A percentile compares a stretch with the other conserved stretches of the same genome.
These are phyloP conservation scores for Diadegma fenestrale DNA, from an alignment of 2,888 invertebrate genomes.

Conservation along the genomic window DNA sequence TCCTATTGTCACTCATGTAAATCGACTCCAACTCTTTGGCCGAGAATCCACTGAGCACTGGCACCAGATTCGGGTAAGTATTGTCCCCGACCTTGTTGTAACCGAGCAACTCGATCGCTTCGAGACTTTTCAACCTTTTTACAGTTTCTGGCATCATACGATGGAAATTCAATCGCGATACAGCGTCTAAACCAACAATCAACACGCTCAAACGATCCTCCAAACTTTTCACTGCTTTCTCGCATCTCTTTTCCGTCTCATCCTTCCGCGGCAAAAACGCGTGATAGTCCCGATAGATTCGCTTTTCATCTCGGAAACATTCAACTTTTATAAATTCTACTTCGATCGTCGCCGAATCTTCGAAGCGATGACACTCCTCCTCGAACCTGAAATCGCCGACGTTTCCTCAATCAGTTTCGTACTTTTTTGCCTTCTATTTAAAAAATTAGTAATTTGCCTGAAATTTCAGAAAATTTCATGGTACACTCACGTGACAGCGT, in stretches of 20 bases:
- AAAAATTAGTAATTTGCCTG: no score
- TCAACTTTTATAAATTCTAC: conserved; percentile 90
- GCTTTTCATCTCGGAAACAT: conserved; percentile 86
- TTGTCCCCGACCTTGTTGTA: conserved; percentile 98
- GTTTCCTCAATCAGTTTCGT: background rate
- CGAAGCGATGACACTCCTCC: conserved; percentile 86
- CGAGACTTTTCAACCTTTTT: conserved; percentile 87
- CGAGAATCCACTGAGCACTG: conserved; percentile 91
- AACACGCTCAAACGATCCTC: conserved; percentile 89
- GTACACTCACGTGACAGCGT: conserved; percentile 84
- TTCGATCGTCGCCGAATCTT: conserved; percentile 83
- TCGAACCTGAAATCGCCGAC: conserved; percentile 82
- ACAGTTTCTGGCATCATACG: conserved; percentile 93
- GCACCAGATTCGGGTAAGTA: conserved; percentile 95
- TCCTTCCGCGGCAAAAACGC: conserved; percentile 87
- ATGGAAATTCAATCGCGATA: conserved; percentile 94
- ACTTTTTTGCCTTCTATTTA: background rate
- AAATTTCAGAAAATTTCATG: background rate
- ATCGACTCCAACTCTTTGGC: conserved; percentile 88
- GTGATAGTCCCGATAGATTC: conserved; percentile 90
- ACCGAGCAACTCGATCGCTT: conserved; percentile 92
- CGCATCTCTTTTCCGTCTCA: conserved; percentile 76
- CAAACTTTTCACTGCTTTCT: conserved; percentile 39
- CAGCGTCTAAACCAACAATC: conserved; percentile 93
- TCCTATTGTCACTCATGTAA: conserved; percentile 87